Conservation (phyloP, 2,888 invertebrate species). For the Tenthredo scrophulariae region DNA sequence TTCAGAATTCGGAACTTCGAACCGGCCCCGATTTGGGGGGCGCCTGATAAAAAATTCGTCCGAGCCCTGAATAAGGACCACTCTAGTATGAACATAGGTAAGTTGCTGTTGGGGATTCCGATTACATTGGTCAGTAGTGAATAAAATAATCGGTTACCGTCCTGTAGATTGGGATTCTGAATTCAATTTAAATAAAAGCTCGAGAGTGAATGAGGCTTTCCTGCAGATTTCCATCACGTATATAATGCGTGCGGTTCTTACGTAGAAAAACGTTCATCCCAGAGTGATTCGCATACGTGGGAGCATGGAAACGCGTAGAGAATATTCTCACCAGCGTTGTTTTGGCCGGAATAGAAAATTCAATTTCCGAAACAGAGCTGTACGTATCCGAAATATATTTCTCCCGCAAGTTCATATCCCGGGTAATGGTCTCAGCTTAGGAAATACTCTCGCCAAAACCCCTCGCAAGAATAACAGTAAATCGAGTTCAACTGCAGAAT, state of each 20-base stretch:
- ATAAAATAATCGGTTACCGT: background rate
- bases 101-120: background rate
- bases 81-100: background rate
- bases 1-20: too few species aligned
- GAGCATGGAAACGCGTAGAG: background rate
- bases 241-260: background rate
- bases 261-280: background rate
- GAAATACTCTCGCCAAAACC: background rate
- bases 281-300: background rate
- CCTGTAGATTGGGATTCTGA: background rate
- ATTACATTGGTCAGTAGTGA: conserved; percentile 15
- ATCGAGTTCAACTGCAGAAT: background rate
- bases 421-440: background rate
- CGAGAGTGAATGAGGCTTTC: background rate
- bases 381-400: background rate
- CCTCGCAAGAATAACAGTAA: background rate
- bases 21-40: too few species aligned
- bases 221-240: background rate
- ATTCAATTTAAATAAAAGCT: conserved; percentile 26
- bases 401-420: background rate
- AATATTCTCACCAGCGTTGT: background rate
- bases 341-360: background rate
- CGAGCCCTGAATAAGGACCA: too few species aligned
- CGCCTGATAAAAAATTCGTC: too few species aligned
- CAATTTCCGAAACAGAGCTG: background rate